Percentiles rank a stretch among this genome's conserved stretches.
Conservation (phyloP, 2,797 vertebrate species). For the Phyllotis vaccarum region DNA sequence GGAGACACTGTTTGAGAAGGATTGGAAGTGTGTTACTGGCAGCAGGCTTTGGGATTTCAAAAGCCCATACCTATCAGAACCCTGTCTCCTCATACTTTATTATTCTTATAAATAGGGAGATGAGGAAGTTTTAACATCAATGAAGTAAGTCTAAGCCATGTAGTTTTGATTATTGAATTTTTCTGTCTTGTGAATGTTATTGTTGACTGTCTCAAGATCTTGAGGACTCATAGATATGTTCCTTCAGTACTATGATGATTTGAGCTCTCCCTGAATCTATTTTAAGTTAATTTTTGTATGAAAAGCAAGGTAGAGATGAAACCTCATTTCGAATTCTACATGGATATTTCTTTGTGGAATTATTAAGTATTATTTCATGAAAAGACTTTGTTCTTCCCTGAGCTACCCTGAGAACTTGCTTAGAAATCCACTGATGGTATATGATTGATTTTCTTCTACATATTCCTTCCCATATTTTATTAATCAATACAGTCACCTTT, state of each 20-base stretch:
- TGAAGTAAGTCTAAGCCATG: conserved; percentile 5
- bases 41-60: not conserved
- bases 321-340: not conserved
- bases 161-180: not conserved
- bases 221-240: not conserved
- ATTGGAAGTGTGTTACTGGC: not conserved
- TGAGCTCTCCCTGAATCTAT: not conserved
- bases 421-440: not conserved
- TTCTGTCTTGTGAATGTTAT: not conserved
- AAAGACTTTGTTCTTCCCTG: not conserved
- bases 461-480: not conserved
- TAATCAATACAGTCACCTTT: not conserved
- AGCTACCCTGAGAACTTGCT: not conserved
- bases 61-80: not conserved
- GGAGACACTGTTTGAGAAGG: not conserved
- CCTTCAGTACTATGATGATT: not conserved
- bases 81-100: not conserved
- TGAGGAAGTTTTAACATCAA: not conserved
- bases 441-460: not conserved
- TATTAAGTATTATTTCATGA: not conserved
- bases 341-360: not conserved
- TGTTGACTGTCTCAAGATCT: not conserved
- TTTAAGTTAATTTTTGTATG: conserved; percentile 35
- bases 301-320: not conserved
- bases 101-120: not conserved